phyloP scores from a whole-genome alignment of 2,113 vertebrate genomes.

The Jaculus jaculus region DNA sequence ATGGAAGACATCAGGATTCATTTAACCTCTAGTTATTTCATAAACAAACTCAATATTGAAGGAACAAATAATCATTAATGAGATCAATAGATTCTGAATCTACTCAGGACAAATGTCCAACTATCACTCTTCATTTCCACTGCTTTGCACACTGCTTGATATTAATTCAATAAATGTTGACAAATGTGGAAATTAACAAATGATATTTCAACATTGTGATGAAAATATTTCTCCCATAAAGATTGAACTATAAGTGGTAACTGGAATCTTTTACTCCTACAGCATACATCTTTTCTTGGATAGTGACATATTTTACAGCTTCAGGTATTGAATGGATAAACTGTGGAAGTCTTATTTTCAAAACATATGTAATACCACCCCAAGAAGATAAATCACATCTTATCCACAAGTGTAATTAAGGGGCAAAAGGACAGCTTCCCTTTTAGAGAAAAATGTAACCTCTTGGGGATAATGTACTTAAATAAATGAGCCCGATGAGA shows the following conservation, averaged over 20 bases:
- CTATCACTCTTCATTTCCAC: background rate
- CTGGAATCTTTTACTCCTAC: background rate
- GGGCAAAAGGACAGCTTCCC: constrained; percentile 22
- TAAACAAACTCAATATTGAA: constrained; percentile 29
- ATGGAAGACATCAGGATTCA: background rate
- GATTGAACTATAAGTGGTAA: background rate
- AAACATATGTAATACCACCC: constrained; percentile 21
- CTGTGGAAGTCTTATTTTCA: background rate
- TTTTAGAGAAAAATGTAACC: constrained; percentile 48
- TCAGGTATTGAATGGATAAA: background rate
- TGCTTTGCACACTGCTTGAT: background rate
- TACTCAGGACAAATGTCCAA: background rate
- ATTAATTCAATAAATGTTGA: background rate
- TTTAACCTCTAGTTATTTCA: background rate
- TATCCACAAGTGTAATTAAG: constrained; percentile 45
- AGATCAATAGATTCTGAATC: background rate
- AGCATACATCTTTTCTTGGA: background rate
- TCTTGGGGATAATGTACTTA: constrained; percentile 28
- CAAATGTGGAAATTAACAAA: constrained; percentile 39
- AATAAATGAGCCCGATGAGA: constrained; percentile 22
- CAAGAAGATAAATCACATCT: constrained; percentile 43
- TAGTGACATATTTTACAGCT: constrained; percentile 16
- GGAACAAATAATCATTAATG: background rate
- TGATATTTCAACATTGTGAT: background rate
- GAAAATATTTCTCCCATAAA: constrained; percentile 9